Evolutionary conservation across 2,113 vertebrate species (phyloP), one percentile per base, ranked within the genome.

Genomic region (Cricetomys ansorgei): DNA sequence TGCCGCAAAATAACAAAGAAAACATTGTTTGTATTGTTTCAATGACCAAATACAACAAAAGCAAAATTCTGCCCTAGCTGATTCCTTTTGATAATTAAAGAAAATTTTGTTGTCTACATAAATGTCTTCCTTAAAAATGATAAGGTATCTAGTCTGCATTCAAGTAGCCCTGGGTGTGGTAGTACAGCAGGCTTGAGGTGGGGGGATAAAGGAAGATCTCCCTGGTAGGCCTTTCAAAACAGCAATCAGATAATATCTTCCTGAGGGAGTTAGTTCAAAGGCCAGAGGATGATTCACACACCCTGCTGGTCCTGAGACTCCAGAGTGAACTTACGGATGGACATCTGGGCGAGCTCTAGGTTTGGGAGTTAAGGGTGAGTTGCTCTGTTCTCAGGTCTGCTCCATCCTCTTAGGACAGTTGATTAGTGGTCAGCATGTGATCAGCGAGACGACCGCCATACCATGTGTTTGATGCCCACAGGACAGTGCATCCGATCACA

Each of bases 51-150:
- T 29, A 19, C 40, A 69, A 80, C 23, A 7, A 87, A 76, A 76
- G 53, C 72, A 50, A 84, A 55, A 48, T 91, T 92, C 37, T 77
- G 40, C 1, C 59, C 37, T 75, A 73, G 29, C 31, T 75, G 50
- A 88, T 88, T 77, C 53, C 94, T 95, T 90, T 75, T 31, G 83
- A 79, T 50, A 77, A 94, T 83, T 64, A 89, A 96, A 96, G 53
- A 27, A 89, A 97, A 92, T 67, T 88, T 13, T 76, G 29, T 50
- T 72, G 62, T 69, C 62, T 25, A 83, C 34, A 17, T 17, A 77
- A 91, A 31, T 34, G 11, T 70, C 62, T 94, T 87, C 70, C 55
- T 95, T 70, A 89, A 62, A 59, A 92, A 94, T 67, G 59, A 65
- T 34, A 88, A 86, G 70, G 40, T 67, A 67, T n/a, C 7, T 17